A percentile compares a stretch with the other conserved stretches of the same genome.
These are phyloP conservation scores for Acanthiza pusilla DNA, from an alignment of 2,797 vertebrate genomes.

Conservation along the genomic window DNA sequence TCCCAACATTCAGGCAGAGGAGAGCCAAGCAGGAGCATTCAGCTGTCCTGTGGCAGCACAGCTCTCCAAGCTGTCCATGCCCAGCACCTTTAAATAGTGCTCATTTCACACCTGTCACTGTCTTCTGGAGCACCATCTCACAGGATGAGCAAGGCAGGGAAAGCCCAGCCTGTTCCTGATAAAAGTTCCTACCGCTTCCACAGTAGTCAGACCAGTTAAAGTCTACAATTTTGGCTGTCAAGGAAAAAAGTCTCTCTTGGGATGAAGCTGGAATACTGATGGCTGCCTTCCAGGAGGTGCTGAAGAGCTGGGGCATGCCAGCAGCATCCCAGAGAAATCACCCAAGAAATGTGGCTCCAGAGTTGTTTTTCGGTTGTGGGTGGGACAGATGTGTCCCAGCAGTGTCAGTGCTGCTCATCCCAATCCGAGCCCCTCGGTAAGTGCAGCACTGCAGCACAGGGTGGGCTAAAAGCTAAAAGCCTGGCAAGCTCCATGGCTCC, in stretches of 20 bases:
- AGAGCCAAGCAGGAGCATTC: not conserved
- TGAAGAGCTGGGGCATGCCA: not conserved
- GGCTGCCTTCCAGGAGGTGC: not conserved
- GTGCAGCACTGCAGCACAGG: not conserved
- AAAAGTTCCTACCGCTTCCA: not conserved
- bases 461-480: not conserved
- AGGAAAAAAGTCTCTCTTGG: not conserved
- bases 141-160: not conserved
- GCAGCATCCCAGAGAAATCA: not conserved
- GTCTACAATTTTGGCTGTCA: not conserved
- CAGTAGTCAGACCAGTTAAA: not conserved
- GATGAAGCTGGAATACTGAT: not conserved
- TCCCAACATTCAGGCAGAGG: not conserved
- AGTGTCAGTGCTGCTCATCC: not conserved
- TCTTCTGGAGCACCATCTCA: not conserved
- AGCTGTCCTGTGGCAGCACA: not conserved
- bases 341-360: accelerated
- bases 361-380: not conserved
- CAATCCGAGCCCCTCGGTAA: not conserved
- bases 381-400: not conserved
- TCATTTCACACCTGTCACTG: not conserved
- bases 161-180: not conserved
- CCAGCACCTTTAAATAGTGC: not conserved
- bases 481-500: not conserved
- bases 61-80: not conserved